Percentiles rank a stretch among this genome's conserved stretches.
phyloP scores from a whole-genome alignment of 2,888 invertebrate species.

The Pammene aurita region DNA sequence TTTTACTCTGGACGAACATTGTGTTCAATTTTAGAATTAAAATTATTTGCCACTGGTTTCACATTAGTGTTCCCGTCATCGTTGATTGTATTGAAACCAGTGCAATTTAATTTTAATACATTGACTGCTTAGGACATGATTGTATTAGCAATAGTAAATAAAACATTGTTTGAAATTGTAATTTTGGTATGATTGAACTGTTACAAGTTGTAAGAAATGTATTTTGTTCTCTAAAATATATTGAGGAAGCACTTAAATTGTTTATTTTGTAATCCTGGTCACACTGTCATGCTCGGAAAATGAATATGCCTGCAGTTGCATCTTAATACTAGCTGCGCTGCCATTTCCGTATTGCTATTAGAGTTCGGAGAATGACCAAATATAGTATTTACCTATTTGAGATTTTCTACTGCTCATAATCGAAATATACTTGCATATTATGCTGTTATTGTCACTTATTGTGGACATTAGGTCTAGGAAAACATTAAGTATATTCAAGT shows the following conservation, averaged over 20 bases:
- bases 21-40: conserved; percentile 51
- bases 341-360: neutral
- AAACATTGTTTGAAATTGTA: conserved; percentile 70
- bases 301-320: too few species aligned
- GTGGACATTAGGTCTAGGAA: too few species aligned
- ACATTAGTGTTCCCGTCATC: conserved; percentile 32
- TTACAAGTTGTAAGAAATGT: conserved; percentile 80
- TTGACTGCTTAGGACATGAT: conserved; percentile 63
- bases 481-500: too few species aligned
- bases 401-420: too few species aligned
- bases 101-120: conserved; percentile 57
- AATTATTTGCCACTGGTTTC: conserved; percentile 59
- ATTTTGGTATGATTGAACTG: conserved; percentile 78
- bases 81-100: conserved; percentile 50
- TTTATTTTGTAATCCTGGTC: conserved; percentile 49
- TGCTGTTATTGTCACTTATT: too few species aligned
- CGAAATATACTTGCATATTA: too few species aligned
- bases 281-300: neutral
- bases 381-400: too few species aligned
- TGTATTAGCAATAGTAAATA: conserved; percentile 59
- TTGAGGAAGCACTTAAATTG: conserved; percentile 63
- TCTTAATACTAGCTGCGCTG: too few species aligned
- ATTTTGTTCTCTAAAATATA: conserved; percentile 82
- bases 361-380: too few species aligned
- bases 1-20: conserved; percentile 65